Evolutionary conservation across 2,888 invertebrate species (phyloP), one percentile per base, ranked within the genome.

Genomic region (Anthrax anthrax): DNA sequence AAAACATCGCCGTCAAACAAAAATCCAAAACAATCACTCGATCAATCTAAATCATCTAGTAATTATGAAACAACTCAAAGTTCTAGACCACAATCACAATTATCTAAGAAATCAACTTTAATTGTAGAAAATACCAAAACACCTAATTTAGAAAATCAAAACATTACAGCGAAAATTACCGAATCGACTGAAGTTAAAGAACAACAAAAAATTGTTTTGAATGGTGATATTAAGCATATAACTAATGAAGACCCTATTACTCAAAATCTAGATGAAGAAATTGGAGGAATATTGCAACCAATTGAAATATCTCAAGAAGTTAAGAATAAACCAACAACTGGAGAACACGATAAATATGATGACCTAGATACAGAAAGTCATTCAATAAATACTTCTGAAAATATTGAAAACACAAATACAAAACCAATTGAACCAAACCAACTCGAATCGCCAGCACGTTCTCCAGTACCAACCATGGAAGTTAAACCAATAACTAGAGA

Each of bases 101-200:
- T 61, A 58, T 72, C 68, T 12, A 55, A 67, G 60, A 75, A 64
- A 64, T 74, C 60, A 56, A 65, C 61, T 65, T 67, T n/a, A 27
- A 29, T 42, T 34, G 18, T 27, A 37, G 38, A 48, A 18, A 17
- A 29, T n/a, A 12, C 37, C 14, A 38, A 32, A 37, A 34, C 17
- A 34, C 18, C 13, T 16, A 38, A 39, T 29, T 14, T 40, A 29
- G 42, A 36, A 17, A 19, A 34, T 10, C 49, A 46, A 39, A 51
- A 51, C 18, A 47, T 46, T 17, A 29, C 43, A 3, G 6, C 9
- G 12, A 41, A 41, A 18, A 32, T 32, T 18, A 8, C 12, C 6
- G 41, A 41, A 18, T 32, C 27, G 13, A 13, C 17, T 18, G 17
- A 6, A 23, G 8, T 23, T 23, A 8, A 23, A 23, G 23, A 23